Conservation (phyloP, 2,888 invertebrate genomes). For the Agapetus fuscipes region DNA sequence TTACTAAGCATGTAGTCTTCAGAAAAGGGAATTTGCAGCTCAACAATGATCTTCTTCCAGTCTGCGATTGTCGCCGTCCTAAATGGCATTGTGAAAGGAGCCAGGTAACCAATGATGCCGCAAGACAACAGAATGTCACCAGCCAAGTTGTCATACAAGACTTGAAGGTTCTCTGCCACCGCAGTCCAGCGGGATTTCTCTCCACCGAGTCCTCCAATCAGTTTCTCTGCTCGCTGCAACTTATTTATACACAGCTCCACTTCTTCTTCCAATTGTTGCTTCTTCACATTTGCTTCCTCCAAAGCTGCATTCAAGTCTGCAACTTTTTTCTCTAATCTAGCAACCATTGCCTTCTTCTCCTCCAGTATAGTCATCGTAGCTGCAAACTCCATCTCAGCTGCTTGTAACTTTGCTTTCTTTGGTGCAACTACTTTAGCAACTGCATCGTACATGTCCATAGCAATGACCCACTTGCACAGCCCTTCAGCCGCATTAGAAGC, state of each 20-base stretch:
- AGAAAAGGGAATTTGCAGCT: constrained; percentile 68
- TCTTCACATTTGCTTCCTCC: constrained; percentile 53
- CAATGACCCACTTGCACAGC: constrained; percentile 82
- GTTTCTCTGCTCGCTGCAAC: constrained; percentile 73
- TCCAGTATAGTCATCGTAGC: constrained; percentile 77
- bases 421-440: constrained; percentile 77
- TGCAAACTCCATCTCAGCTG: constrained; percentile 72
- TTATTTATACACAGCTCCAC: constrained; percentile 77
- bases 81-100: constrained; percentile 69
- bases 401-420: constrained; percentile 70
- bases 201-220: constrained; percentile 80
- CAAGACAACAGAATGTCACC: constrained; percentile 85
- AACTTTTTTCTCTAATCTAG: constrained; percentile 65
- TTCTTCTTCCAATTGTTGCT: constrained; percentile 59
- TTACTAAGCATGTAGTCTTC: constrained; percentile 60
- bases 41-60: constrained; percentile 64
- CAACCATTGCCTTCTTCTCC: constrained; percentile 71
- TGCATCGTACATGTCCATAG: constrained; percentile 81
- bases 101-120: constrained; percentile 82
- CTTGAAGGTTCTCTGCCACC: constrained; percentile 66
- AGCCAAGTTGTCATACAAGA: constrained; percentile 68
- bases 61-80: constrained; percentile 49
- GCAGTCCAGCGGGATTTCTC: constrained; percentile 79
- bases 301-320: constrained; percentile 61
- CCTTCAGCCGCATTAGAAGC: constrained; percentile 94